Percentiles rank a stretch among this genome's conserved stretches.
Evolutionary conservation across 2,888 invertebrate genomes (phyloP).

Genomic region (Dryomyza anilis): DNA sequence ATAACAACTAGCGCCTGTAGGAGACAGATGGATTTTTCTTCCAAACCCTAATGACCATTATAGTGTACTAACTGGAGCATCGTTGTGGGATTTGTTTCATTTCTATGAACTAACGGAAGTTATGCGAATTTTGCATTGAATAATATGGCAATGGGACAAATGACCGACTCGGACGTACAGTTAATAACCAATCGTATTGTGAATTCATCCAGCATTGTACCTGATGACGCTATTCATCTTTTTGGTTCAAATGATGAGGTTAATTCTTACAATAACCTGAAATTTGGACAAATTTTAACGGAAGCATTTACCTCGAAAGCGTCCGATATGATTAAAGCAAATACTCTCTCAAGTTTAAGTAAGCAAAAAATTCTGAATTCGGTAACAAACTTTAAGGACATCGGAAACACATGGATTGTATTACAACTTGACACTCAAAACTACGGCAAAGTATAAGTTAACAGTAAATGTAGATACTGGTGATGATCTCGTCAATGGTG

Average conservation of each 20-base stretch:
- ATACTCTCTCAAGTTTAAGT: too few species aligned
- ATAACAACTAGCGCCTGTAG: not conserved
- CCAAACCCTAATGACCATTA: too few species aligned
- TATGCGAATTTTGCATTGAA: conserved; percentile 18
- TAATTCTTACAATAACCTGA: too few species aligned
- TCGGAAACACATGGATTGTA: conserved; percentile 19
- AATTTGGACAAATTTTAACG: conserved; percentile 10
- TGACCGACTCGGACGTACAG: conserved; percentile 14
- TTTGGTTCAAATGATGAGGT: too few species aligned
- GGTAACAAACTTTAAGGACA: not conserved
- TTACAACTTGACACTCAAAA: conserved; percentile 31
- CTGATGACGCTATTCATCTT: too few species aligned
- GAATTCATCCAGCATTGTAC: too few species aligned
- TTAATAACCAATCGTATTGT: too few species aligned
- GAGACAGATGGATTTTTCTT: conserved; percentile 11
- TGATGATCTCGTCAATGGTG: conserved; percentile 10
- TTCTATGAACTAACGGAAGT: too few species aligned
- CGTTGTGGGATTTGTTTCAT: too few species aligned
- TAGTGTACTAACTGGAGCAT: not conserved
- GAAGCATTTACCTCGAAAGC: conserved; percentile 7
- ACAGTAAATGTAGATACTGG: too few species aligned
- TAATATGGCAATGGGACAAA: conserved; percentile 19
- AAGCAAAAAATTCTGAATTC: conserved; percentile 8
- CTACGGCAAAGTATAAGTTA: conserved; percentile 33
- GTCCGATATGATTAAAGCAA: conserved; percentile 7